These are phyloP conservation scores for Papilio demoleus DNA, from an alignment of 2,888 invertebrate species.

Conservation along the genomic window DNA sequence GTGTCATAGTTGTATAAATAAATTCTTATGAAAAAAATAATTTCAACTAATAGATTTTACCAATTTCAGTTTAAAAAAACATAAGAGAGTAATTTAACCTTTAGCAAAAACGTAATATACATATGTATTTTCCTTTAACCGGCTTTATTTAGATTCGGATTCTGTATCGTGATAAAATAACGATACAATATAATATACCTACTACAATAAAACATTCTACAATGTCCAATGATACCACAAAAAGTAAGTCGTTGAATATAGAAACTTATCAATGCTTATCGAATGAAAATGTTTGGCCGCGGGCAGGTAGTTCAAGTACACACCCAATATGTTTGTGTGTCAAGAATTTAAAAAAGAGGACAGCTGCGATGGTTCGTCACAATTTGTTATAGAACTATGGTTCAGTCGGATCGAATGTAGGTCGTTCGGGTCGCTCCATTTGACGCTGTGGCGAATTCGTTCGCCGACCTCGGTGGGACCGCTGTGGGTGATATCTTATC, in stretches of 20 bases:
- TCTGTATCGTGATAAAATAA: no score
- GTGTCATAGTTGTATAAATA: not conserved
- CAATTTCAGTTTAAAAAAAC: no score
- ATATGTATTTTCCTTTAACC: no score
- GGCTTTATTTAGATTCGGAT: no score
- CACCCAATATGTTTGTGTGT: conserved; percentile 50
- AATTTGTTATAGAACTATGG: conserved; percentile 72
- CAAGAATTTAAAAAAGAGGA: conserved; percentile 62
- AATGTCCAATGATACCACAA: conserved; percentile 9
- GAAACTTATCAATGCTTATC: conserved; percentile 27
- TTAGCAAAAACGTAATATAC: no score
- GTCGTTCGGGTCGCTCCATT: conserved; percentile 80
- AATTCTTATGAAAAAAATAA: no score
- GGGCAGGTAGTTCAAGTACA: conserved; percentile 39
- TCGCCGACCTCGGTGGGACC: conserved; percentile 76
- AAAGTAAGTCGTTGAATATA: conserved; percentile 22
- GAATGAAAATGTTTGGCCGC: conserved; percentile 16
- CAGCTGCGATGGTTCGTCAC: conserved; percentile 72
- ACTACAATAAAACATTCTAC: conserved; percentile 9
- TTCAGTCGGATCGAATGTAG: conserved; percentile 73
- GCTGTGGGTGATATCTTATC: conserved; percentile 76
- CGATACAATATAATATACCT: not conserved
- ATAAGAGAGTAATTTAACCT: no score
- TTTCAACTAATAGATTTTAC: no score
- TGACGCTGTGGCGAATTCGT: conserved; percentile 78